Conservation (phyloP, 2,888 invertebrate genomes). For the Tenthredo amoena region DNA sequence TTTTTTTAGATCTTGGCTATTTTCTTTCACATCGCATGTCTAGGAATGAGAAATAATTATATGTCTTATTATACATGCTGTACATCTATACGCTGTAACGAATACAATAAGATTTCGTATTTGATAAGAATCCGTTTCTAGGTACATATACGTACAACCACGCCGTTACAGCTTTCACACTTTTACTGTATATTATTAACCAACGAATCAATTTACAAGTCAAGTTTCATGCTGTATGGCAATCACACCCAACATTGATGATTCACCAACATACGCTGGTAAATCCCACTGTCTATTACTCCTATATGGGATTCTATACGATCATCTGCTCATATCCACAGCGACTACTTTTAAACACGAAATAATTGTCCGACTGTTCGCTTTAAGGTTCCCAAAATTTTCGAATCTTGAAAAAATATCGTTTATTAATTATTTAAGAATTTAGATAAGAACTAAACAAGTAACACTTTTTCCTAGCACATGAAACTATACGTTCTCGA, state of each 20-base stretch:
- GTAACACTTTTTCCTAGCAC: too few species aligned
- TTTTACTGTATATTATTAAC: slow-evolving; percentile 5
- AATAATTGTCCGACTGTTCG: too few species aligned
- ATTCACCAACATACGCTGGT: background rate
- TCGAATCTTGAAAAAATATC: too few species aligned
- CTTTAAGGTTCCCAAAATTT: too few species aligned
- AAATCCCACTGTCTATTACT: background rate
- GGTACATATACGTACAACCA: background rate
- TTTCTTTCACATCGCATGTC: slow-evolving; percentile 4
- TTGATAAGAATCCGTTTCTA: slow-evolving; percentile 3
- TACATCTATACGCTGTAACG: background rate
- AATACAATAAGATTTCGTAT: background rate
- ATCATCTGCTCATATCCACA: too few species aligned
- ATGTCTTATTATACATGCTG: background rate
- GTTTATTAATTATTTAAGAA: too few species aligned
- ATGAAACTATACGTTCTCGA: too few species aligned
- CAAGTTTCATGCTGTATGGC: slow-evolving; percentile 1
- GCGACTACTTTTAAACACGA: too few species aligned
- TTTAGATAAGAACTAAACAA: too few species aligned
- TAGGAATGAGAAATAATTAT: background rate
- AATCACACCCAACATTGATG: background rate
- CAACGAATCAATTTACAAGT: slow-evolving; percentile 6
- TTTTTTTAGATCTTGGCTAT: background rate
- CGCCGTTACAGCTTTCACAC: background rate
- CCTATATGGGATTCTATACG: background rate